Percentiles rank a stretch among this genome's conserved stretches.
Evolutionary conservation across 2,113 vertebrate genomes (phyloP).

Genomic region (Scortum barcoo): DNA sequence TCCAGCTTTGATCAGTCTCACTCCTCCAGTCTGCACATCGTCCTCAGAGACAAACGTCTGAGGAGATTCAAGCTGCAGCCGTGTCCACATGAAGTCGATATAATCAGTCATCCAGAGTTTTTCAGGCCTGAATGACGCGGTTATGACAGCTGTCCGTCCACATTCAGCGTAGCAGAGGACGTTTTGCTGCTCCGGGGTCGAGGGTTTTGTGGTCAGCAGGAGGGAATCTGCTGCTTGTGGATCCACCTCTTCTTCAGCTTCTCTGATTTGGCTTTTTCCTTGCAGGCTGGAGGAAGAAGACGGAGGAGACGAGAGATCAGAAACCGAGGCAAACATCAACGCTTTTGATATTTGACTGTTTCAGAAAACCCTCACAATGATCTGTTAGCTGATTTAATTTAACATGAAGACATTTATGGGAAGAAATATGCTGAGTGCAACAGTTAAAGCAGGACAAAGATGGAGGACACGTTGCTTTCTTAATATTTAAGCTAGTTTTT

Average conservation of each 20-base stretch:
- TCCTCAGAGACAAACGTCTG: too few species aligned
- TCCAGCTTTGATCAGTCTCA: fast-evolving
- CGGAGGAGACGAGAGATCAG: background rate
- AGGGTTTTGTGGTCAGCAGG: constrained; percentile 36
- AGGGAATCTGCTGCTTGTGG: constrained; percentile 74
- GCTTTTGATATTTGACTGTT: too few species aligned
- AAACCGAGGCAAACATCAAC: background rate
- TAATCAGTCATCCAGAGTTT: too few species aligned
- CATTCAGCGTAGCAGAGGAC: background rate
- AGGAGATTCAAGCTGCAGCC: too few species aligned
- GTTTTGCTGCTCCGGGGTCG: background rate
- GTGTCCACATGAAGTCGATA: background rate
- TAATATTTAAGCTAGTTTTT: too few species aligned
- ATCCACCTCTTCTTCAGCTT: constrained; percentile 88
- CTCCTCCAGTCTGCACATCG: background rate
- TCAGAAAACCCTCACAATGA: too few species aligned
- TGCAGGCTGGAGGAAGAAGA: constrained; percentile 77
- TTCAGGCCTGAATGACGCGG: background rate
- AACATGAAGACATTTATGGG: too few species aligned
- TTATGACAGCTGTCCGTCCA: background rate
- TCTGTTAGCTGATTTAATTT: too few species aligned
- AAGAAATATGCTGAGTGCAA: too few species aligned
- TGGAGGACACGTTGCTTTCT: background rate
- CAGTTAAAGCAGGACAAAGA: too few species aligned
- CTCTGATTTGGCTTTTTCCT: constrained; percentile 86